Percentiles rank a stretch among this genome's conserved stretches.
phyloP scores from a whole-genome alignment of 2,888 invertebrate species.

The Neoitamus cyanurus region DNA sequence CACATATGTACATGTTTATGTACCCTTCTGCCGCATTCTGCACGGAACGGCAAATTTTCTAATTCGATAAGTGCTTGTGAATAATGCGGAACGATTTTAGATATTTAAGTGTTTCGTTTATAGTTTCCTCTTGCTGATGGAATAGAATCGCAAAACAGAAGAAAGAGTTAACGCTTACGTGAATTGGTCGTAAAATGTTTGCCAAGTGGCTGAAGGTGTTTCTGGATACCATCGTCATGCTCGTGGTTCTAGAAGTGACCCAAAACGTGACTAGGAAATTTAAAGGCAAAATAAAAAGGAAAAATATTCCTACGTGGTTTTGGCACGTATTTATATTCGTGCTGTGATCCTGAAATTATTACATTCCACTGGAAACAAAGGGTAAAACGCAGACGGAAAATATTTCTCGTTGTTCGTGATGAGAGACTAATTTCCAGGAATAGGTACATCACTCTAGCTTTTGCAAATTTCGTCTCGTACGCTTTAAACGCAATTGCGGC shows the following conservation, averaged over 20 bases:
- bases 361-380: conserved; percentile 7
- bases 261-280: conserved; percentile 10
- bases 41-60: too few relatives aligned
- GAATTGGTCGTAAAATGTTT: conserved; percentile 24
- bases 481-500: background rate
- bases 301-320: background rate
- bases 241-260: background rate
- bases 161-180: conserved; percentile 18
- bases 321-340: conserved; percentile 7
- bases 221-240: background rate
- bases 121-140: background rate
- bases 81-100: background rate
- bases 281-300: background rate
- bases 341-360: conserved; percentile 17
- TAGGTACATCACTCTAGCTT: background rate
- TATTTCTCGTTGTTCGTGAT: background rate
- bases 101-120: background rate
- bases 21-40: background rate
- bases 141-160: background rate
- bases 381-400: background rate
- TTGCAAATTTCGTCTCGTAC: background rate
- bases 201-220: background rate
- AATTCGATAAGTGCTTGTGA: conserved; percentile 3
- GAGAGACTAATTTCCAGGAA: background rate
- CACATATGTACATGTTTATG: background rate